These are phyloP conservation scores for Siniperca knerii DNA, from an alignment of 2,113 vertebrate genomes.

Conservation along the genomic window DNA sequence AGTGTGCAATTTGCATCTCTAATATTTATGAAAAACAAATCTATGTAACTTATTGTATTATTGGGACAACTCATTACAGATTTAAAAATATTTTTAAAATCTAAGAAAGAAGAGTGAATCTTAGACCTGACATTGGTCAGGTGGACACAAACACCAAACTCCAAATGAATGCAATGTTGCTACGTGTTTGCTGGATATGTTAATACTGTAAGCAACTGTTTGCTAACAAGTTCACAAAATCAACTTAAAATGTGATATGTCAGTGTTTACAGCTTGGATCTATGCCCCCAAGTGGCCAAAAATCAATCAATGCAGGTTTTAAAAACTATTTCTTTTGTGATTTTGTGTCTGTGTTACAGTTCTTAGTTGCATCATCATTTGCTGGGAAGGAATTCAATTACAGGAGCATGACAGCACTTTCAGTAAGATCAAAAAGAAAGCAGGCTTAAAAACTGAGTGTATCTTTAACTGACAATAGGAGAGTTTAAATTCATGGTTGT, in stretches of 20 bases:
- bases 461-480: neutral
- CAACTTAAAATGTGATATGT: neutral
- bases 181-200: too few relatives aligned
- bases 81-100: neutral
- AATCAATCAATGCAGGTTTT: too few relatives aligned
- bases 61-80: neutral
- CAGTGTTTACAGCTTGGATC: too few relatives aligned
- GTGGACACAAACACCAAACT: too few relatives aligned
- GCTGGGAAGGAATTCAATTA: neutral
- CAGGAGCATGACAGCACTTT: neutral
- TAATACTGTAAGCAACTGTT: neutral
- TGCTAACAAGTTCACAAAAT: neutral
- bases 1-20: neutral
- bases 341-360: neutral
- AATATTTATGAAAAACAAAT: neutral
- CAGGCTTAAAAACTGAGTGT: neutral
- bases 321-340: too few relatives aligned
- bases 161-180: neutral
- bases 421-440: neutral
- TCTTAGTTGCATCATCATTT: neutral
- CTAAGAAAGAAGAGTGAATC: neutral
- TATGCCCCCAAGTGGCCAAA: neutral
- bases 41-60: neutral
- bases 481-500: neutral
- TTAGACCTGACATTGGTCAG: neutral